Evolutionary conservation across 2,888 invertebrate genomes (phyloP), one percentile per base, ranked within the genome.

Genomic region (Cheilosia impressa): DNA sequence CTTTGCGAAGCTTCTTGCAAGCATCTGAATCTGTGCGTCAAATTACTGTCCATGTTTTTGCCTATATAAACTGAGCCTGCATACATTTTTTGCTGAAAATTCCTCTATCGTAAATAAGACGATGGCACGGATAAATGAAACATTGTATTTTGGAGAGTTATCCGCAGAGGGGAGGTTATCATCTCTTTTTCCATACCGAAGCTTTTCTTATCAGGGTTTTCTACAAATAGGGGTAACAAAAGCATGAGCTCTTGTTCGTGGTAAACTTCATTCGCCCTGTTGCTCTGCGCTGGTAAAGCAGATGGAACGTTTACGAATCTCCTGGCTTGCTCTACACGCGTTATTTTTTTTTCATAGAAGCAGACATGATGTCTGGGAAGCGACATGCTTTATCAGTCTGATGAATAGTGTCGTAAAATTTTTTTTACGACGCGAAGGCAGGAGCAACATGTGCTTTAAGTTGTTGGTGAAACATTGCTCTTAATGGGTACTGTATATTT

Each of bases 371-470:
- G 83, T 84, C 83, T 84, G 65, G 63, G 79, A 79, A 79, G 75
- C 69, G 79, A 79, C 79, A 79, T 69, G 78, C 83, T 78, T 19
- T 78, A 19, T 7, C 62, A 50, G n/a, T 60, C 52, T 45, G 60
- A 22, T 6, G 13, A 19, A 45, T 3, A 45, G n/a, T 17, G 15
- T 58, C 19, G n/a, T 13, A 15, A 19, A 24, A 15, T 50, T 9
- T 22, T 17, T 19, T 43, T 15, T 17, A 27, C 17, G 6, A 53
- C 34, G 10, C 10, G 22, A 13, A 43, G 13, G n/a, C 63, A 73
- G 69, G 69, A n/a, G 79, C 83, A 84, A 84, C 83, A 84, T 84
- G 83, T 82, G 65, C 63, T 69, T 43, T 55, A 68, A 43, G 34
- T 50, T 58, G 34, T 45, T 41, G 53, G 17, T 50, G 55, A 38